These are phyloP conservation scores for Eupleurogrammus muticus DNA, from an alignment of 2,797 vertebrate genomes.

Conservation along the genomic window DNA sequence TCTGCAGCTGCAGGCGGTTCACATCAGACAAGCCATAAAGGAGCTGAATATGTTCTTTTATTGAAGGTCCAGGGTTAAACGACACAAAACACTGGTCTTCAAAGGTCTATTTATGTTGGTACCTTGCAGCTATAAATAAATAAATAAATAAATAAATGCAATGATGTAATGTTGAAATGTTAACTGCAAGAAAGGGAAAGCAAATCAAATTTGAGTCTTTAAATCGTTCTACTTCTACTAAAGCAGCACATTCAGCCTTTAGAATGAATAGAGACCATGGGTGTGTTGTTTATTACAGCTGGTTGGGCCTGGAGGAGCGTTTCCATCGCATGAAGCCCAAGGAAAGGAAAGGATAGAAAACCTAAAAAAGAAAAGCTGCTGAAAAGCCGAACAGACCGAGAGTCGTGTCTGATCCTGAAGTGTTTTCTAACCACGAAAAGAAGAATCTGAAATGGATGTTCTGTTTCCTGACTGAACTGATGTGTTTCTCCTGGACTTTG, in stretches of 20 bases:
- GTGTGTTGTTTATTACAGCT: slow-evolving; percentile 18
- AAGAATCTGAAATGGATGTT: not conserved
- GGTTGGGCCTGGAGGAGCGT: not conserved
- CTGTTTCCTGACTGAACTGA: not conserved
- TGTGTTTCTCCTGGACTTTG: slow-evolving; percentile 8
- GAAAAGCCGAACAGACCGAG: slow-evolving; percentile 1
- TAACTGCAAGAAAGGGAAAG: slow-evolving; percentile 7
- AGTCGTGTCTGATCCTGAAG: slow-evolving; percentile 3
- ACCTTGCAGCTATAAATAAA: slow-evolving; percentile 8
- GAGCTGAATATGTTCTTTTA: not conserved
- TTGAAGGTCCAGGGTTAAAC: slow-evolving; percentile 17
- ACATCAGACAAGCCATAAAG: not conserved
- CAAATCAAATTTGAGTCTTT: slow-evolving; percentile 19
- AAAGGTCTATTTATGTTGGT: slow-evolving; percentile 6
- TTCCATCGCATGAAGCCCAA: slow-evolving; percentile 17
- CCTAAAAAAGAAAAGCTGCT: not conserved
- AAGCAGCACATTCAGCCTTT: slow-evolving; percentile 3
- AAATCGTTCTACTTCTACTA: slow-evolving; percentile 18
- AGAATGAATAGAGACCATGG: not conserved
- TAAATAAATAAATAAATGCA: not conserved
- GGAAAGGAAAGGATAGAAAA: slow-evolving; percentile 7
- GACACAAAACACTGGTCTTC: slow-evolving; percentile 19
- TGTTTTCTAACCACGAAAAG: slow-evolving; percentile 10
- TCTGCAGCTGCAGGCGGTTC: not conserved
- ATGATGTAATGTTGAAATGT: slow-evolving; percentile 20